A percentile compares a stretch with the other conserved stretches of the same genome.
These are phyloP conservation scores for Lycocorax pyrrhopterus DNA, from an alignment of 2,113 vertebrate genomes.

Conservation along the genomic window DNA sequence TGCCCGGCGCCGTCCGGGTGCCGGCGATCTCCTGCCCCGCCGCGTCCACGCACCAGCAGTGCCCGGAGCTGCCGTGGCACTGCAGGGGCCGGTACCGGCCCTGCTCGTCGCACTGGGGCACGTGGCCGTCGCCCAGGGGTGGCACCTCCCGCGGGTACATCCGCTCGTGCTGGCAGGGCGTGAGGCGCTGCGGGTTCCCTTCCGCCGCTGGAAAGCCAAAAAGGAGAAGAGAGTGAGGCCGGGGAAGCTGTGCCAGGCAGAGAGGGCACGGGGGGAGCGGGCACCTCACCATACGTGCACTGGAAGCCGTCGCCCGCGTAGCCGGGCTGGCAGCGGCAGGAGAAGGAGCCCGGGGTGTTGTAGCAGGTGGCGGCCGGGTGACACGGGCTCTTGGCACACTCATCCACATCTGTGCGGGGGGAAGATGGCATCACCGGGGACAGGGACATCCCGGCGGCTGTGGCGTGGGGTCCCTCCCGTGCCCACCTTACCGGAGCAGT, in stretches of 20 bases:
- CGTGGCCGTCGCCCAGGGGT: background rate
- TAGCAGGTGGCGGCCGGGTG: constrained; percentile 76
- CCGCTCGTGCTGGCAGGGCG: constrained; percentile 69
- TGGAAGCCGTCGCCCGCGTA: constrained; percentile 84
- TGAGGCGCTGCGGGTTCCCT: constrained; percentile 29
- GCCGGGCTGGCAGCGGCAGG: constrained; percentile 79
- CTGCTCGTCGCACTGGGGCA: constrained; percentile 79
- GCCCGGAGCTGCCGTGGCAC: constrained; percentile 79
- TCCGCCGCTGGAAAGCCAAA: background rate
- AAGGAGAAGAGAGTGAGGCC: background rate
- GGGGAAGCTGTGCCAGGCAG: background rate
- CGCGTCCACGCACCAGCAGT: constrained; percentile 85
- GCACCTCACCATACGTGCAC: constrained; percentile 76
- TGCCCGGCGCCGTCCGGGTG: constrained; percentile 73
- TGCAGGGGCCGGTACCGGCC: constrained; percentile 79
- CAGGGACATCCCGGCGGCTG: accelerated
- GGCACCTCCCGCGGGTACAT: background rate
- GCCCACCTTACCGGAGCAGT: constrained; percentile 54
- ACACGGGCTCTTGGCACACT: constrained; percentile 81
- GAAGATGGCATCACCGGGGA: background rate
- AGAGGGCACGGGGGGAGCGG: accelerated
- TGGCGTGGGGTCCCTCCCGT: accelerated
- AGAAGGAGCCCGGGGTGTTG: constrained; percentile 75
- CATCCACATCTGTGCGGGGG: constrained; percentile 69
- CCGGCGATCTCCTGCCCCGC: constrained; percentile 74